Percentiles rank a stretch among this genome's conserved stretches.
These are phyloP conservation scores for Crossaster papposus DNA, from an alignment of 53 echinoderm and acorn worm genomes.

Conservation along the genomic window DNA sequence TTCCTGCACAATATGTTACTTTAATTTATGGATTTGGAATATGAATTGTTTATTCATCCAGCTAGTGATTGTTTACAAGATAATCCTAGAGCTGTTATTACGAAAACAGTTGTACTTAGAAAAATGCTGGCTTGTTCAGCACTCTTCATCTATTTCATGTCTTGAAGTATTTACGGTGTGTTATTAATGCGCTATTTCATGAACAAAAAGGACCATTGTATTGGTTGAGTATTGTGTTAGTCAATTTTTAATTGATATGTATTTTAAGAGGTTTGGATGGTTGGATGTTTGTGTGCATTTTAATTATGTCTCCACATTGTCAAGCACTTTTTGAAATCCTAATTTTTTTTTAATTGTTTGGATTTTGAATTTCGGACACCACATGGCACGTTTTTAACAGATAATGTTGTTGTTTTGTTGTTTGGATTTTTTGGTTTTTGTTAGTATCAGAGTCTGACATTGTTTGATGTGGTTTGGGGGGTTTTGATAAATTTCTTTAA, in stretches of 20 bases:
- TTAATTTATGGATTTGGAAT: slow-evolving; percentile 24
- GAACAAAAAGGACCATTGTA: background rate
- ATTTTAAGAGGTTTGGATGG: background rate
- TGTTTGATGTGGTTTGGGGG: background rate
- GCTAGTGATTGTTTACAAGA: background rate
- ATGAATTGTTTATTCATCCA: background rate
- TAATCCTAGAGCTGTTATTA: background rate
- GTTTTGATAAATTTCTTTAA: background rate
- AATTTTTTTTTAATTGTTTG: background rate
- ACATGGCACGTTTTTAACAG: background rate
- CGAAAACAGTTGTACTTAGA: slow-evolving; percentile 8
- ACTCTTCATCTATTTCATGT: background rate
- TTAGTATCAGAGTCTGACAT: background rate
- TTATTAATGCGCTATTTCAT: background rate
- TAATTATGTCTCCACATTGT: background rate
- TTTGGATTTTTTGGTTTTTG: background rate
- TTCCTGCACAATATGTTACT: slow-evolving; percentile 18
- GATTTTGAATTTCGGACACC: background rate
- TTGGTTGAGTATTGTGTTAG: background rate
- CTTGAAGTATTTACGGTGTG: slow-evolving; percentile 2
- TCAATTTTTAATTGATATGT: background rate
- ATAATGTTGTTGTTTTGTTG: background rate
- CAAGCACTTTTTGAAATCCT: background rate
- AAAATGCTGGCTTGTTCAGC: background rate
- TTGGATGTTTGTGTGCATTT: background rate